phyloP scores from a whole-genome alignment of 2,797 vertebrate genomes.

The Pelochelys cantorii region DNA sequence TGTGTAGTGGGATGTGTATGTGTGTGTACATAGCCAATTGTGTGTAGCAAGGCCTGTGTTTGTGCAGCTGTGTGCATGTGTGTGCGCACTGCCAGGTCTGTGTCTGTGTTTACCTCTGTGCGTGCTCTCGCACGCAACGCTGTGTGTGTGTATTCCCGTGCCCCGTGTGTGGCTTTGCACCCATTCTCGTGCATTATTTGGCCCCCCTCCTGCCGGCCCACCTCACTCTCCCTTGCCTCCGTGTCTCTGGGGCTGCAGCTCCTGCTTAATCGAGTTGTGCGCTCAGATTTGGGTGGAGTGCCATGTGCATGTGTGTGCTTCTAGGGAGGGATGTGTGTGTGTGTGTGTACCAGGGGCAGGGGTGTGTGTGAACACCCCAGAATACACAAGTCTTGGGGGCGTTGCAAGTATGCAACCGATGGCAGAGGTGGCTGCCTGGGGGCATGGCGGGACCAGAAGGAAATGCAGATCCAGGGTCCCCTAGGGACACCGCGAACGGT shows the following conservation, averaged over 20 bases:
- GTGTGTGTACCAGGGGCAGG: background rate
- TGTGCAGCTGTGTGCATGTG: no score
- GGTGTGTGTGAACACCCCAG: background rate
- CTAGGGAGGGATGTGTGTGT: background rate
- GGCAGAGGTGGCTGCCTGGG: background rate
- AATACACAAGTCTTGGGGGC: background rate
- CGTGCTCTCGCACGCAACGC: no score
- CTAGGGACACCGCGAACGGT: background rate
- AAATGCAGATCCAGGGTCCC: background rate
- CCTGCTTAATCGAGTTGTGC: background rate
- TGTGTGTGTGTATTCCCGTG: background rate
- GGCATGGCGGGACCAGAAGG: background rate
- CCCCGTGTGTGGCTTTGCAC: background rate
- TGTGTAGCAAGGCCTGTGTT: background rate
- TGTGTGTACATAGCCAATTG: background rate
- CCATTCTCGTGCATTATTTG: background rate
- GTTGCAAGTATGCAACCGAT: background rate
- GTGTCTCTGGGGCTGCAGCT: background rate
- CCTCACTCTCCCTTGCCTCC: background rate
- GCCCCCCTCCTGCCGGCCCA: background rate
- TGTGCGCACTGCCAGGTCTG: no score
- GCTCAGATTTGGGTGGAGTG: background rate
- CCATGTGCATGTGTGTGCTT: background rate
- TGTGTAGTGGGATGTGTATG: background rate
- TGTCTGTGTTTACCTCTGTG: background rate